Evolutionary conservation across 2,888 invertebrate species (phyloP).

Genomic region (Pomacea canaliculata): DNA sequence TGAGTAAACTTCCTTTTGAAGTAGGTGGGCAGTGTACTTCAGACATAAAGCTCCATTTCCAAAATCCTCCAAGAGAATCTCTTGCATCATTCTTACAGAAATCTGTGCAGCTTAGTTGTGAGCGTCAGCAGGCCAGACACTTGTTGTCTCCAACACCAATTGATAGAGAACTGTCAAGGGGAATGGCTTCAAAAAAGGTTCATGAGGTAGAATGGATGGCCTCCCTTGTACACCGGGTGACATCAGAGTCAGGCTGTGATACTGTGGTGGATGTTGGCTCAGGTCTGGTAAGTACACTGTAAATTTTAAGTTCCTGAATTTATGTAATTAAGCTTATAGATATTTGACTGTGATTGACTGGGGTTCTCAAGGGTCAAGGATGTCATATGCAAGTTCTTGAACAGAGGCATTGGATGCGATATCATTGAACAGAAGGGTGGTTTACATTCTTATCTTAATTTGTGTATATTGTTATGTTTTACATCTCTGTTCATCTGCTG

Average conservation of each 20-base stretch:
- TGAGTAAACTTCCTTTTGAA: conserved; percentile 47
- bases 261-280: conserved; percentile 63
- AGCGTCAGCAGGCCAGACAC: neutral
- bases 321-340: too few species aligned
- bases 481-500: too few species aligned
- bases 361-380: too few species aligned
- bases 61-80: neutral
- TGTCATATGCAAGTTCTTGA: too few species aligned
- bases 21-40: conserved; percentile 34
- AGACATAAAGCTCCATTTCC: neutral
- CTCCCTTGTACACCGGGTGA: conserved; percentile 51
- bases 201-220: conserved; percentile 65
- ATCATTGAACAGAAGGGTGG: too few species aligned
- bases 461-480: too few species aligned
- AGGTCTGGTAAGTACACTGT: conserved; percentile 55
- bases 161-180: conserved; percentile 40
- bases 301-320: too few species aligned
- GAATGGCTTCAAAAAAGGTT: conserved; percentile 64
- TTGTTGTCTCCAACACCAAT: conserved; percentile 24
- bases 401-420: too few species aligned
- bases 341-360: too few species aligned
- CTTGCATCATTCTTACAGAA: conserved; percentile 1
- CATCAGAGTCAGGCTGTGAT: conserved; percentile 38
- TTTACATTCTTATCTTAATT: too few species aligned
- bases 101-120: neutral